A percentile compares a stretch with the other conserved stretches of the same genome.
Evolutionary conservation across 1,140 invertebrate genomes (phyloP).

Genomic region (Euwallacea similis): DNA sequence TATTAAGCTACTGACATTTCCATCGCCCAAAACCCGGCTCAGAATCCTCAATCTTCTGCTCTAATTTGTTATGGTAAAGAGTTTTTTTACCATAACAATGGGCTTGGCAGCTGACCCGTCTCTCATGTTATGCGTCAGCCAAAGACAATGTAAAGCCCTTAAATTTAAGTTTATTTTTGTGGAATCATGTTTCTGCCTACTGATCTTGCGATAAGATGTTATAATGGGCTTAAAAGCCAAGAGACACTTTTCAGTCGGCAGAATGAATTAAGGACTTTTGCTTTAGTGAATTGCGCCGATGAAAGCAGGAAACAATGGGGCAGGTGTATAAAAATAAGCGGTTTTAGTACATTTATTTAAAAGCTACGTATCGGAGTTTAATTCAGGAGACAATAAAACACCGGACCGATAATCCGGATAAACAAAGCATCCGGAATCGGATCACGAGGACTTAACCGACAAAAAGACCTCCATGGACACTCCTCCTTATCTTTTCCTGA

Average conservation of each 20-base stretch:
- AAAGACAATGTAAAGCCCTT: slow-evolving; percentile 5
- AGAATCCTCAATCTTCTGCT: neutral
- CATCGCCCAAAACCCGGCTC: neutral
- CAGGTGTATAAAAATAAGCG: neutral
- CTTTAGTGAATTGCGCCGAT: too few relatives aligned
- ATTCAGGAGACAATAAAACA: slow-evolving; percentile 15
- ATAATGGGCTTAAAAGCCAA: neutral
- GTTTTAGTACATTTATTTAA: neutral
- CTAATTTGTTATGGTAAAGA: slow-evolving; percentile 2
- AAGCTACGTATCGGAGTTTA: neutral
- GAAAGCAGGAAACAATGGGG: neutral
- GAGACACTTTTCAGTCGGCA: too few relatives aligned
- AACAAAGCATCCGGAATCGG: slow-evolving; percentile 23
- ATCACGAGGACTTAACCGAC: slow-evolving; percentile 21
- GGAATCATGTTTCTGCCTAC: slow-evolving; percentile 1
- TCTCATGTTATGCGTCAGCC: neutral
- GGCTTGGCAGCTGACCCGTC: neutral
- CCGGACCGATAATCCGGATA: slow-evolving; percentile 17
- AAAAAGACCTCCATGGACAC: slow-evolving; percentile 24
- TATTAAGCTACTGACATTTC: too few relatives aligned
- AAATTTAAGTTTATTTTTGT: neutral
- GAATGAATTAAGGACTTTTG: too few relatives aligned
- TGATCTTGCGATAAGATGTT: neutral
- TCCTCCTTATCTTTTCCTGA: slow-evolving; percentile 23
- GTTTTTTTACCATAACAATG: slow-evolving; percentile 1